Base-by-base conservation (phyloP, 2,797 vertebrate genomes). In the Knipowitschia caucasica region DNA sequence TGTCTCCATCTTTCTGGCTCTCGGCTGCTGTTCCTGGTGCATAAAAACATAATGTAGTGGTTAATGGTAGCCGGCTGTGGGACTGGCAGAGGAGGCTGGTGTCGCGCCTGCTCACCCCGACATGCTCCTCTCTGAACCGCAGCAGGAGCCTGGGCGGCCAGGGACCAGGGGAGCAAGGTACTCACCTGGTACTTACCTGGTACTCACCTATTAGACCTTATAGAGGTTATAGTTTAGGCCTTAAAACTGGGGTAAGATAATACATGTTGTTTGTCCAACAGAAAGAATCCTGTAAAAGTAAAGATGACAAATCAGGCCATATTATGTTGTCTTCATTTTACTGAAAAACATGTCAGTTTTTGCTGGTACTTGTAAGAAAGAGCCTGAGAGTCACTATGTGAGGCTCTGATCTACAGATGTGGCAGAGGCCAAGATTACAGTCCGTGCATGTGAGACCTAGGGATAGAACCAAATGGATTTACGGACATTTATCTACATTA, bases 71-170 rank as follows among this genome's bases (percentile, higher is more conserved):
- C 30, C 81, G 86, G 20, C 84, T 94, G 91, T 74, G 92, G 88
- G 35, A 92, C 76, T 96, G 94, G 95, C 95, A 97, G 88, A 94
- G 90, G 89, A 95, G 84, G 85, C 85, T 98, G 71, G 92, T 99
- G 84, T 94, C 77, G 89, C 94, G 96, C 71, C 93, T 98, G 53
- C 90, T 94, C 78, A 95, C 81, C 52, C 96, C 96, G 61, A 98
- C 96, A 7, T 93, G 94, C 77, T 94, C 96, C 21, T 96, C 92
- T 88, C 87, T 98, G 92, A 94, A 94, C 78, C 88, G 96, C 79
- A 99, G 95, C 89, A 95, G 91, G 91, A 99, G 95, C 64, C 91
- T 89, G 58, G 92, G 84, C 24, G 92, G 91, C 56, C 84, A 94
- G 84, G 36, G 36, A 11, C 91, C 92, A 73, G 94, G 91, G 91